Base-by-base conservation (phyloP, 2,113 vertebrate genomes). In the Leiothrix lutea region DNA sequence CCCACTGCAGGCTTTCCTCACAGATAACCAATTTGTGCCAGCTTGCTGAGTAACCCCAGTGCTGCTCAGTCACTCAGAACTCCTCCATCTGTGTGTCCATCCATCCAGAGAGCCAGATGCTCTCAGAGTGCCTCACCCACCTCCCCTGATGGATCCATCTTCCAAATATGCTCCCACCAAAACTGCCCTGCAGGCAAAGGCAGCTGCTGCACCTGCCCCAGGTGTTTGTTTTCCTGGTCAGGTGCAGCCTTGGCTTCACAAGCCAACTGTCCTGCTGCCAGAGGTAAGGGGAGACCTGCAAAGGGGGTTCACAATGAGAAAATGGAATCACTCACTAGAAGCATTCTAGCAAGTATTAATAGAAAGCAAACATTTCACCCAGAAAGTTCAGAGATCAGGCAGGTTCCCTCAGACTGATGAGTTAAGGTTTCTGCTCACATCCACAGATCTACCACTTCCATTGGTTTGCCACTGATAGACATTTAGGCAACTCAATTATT, bases 41-140 rank as follows among this genome's bases (percentile, higher is more conserved):
- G 65, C 88, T 83, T 75, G 87, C 91, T 90, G 83, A 79, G 81
- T 54, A 95, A 96, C 88, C 94, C 97, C 92, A 53, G 81, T 72
- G 96, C 97, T 95, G 94, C 42, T 96, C 95, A 97, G 86, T 78
- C 93, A 93, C 86, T 97, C 88, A 90, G 86, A 98, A 97, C 96
- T 81, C 71, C 67, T 95, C 97, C 95, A 97, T 97, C 97, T 98
- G 97, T 67, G 61, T 93, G 92, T 92, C 87, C 61, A 65, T 83
- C 93, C 92, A 94, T 65, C 95, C 95, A 94, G 67, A 94, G 92
- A 97, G 90, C 47, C 97, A 98, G 97, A 88, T 97, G 96, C 88
- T 97, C 66, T 75, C 87, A 84, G 86, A 93, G 95, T 4, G 21
- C 82, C 69, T 92, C 80, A 36, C 69, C 92, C 86, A 71, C 95